A percentile compares a stretch with the other conserved stretches of the same genome.
Evolutionary conservation across 1,140 invertebrate species (phyloP).

Genomic region (Battus philenor): DNA sequence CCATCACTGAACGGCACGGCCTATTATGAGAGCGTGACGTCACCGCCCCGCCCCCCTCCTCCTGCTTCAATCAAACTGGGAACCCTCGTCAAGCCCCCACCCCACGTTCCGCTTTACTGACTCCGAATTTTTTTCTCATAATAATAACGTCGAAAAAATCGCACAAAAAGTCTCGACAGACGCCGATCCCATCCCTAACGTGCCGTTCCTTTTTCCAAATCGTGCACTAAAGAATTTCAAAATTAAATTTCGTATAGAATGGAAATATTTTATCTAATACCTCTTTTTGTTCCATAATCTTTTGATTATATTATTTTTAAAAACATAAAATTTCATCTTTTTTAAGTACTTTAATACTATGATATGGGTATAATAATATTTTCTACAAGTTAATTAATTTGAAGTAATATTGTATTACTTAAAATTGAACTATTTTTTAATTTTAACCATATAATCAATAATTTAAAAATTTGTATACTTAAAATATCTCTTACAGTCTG

Average conservation of each 20-base stretch:
- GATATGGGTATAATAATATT: neutral
- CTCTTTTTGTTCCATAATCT: conserved; percentile 9
- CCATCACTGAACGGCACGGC: conserved; percentile 71
- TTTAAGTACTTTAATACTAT: neutral
- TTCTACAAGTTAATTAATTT: neutral
- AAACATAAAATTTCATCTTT: too few species aligned
- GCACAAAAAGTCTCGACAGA: conserved; percentile 72
- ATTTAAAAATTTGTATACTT: too few species aligned
- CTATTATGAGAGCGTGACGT: conserved; percentile 74
- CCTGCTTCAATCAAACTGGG: conserved; percentile 72
- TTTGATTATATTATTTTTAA: conserved; percentile 14
- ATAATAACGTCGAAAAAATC: conserved; percentile 75
- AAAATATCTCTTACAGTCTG: too few species aligned
- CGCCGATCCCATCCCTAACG: conserved; percentile 62
- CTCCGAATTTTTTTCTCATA: conserved; percentile 74
- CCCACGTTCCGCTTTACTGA: conserved; percentile 70
- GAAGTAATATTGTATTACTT: neutral
- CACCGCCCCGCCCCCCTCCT: conserved; percentile 67
- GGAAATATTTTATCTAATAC: conserved; percentile 18
- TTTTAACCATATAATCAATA: neutral
- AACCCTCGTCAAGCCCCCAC: conserved; percentile 72
- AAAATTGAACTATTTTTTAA: neutral
- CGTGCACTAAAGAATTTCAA: conserved; percentile 49
- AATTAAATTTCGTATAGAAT: conserved; percentile 45
- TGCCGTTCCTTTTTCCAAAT: conserved; percentile 47